Evolutionary conservation across 1,140 invertebrate species (phyloP).

Genomic region (Heliconius himera): DNA sequence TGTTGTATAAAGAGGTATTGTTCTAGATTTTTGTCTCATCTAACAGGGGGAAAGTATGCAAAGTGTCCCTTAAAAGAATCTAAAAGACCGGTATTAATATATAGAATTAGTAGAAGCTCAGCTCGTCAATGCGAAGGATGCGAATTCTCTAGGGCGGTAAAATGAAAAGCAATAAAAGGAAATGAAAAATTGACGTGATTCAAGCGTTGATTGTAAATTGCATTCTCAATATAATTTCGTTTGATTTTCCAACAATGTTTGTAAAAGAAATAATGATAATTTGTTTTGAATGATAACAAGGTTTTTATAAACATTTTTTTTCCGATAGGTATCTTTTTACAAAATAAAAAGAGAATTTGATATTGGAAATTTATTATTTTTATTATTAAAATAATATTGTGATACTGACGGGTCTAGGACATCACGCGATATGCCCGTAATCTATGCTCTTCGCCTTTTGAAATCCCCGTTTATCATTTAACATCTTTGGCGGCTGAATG

Average conservation of each 20-base stretch:
- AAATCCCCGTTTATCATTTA: too few species aligned
- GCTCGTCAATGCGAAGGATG: not conserved
- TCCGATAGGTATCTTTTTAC: not conserved
- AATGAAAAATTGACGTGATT: slow-evolving; percentile 7
- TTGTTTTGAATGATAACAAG: not conserved
- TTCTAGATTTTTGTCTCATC: too few species aligned
- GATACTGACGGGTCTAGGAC: too few species aligned
- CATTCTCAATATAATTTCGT: not conserved
- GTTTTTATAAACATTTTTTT: not conserved
- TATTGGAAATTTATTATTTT: too few species aligned
- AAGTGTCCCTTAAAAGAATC: not conserved
- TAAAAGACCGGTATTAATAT: not conserved
- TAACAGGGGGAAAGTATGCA: too few species aligned
- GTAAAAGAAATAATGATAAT: not conserved
- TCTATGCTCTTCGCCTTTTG: too few species aligned
- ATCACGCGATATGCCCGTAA: too few species aligned
- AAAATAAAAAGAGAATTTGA: too few species aligned
- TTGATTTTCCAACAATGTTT: not conserved
- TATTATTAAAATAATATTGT: too few species aligned
- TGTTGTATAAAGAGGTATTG: too few species aligned
- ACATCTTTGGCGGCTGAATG: too few species aligned
- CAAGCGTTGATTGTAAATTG: not conserved
- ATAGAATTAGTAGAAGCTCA: not conserved
- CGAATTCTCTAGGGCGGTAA: slow-evolving; percentile 3
- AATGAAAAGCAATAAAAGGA: not conserved